Percentiles rank a stretch among this genome's conserved stretches.
Conservation (phyloP, 2,888 invertebrate genomes). For the Alentia gelatinosa region DNA sequence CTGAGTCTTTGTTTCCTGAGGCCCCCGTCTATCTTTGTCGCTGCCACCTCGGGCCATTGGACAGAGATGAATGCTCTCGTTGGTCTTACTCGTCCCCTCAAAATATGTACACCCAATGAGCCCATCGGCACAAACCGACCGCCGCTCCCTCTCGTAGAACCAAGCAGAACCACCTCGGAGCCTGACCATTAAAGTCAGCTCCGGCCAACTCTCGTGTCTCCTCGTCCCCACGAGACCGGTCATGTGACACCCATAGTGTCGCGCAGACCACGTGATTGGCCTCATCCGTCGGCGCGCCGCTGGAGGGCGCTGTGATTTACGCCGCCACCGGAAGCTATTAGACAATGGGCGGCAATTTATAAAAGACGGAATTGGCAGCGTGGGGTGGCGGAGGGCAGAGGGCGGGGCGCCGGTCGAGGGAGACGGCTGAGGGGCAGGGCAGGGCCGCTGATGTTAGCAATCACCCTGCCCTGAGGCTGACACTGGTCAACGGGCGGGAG, state of each 20-base stretch:
- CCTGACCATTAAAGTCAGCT: neutral
- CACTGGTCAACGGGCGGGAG: too few species aligned
- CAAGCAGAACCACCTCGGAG: neutral
- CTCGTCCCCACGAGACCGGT: neutral
- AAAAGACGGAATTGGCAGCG: neutral
- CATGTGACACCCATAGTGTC: neutral
- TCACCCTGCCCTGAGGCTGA: too few species aligned
- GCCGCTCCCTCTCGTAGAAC: neutral
- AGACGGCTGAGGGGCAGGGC: neutral
- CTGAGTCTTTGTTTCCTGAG: too few species aligned
- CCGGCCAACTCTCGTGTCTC: neutral
- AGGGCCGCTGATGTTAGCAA: neutral
- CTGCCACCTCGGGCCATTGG: too few species aligned
- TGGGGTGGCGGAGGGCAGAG: neutral
- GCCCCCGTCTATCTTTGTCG: too few species aligned
- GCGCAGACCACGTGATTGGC: neutral
- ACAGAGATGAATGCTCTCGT: neutral
- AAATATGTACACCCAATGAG: neutral
- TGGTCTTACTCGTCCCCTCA: neutral
- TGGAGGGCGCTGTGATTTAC: neutral
- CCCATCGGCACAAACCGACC: neutral
- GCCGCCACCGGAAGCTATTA: slow-evolving; percentile 34
- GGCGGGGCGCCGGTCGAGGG: neutral
- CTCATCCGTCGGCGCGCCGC: neutral
- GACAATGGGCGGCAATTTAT: slow-evolving; percentile 17